phyloP scores from a whole-genome alignment of 37 sponge, comb jelly and placozoan genomes.

The Beroe forskalii region DNA sequence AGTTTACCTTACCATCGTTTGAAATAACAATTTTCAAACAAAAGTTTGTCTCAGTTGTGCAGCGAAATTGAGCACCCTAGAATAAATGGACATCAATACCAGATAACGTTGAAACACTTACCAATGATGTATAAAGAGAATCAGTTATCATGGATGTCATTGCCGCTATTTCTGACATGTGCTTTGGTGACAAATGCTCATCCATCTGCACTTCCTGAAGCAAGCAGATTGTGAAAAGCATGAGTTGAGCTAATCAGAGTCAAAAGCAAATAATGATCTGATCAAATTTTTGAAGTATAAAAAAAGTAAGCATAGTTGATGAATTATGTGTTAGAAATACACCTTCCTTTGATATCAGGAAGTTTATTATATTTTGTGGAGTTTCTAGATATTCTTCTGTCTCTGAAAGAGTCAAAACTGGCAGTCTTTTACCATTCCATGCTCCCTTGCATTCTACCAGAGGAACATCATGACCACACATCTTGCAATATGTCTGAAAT shows the following conservation, averaged over 20 bases:
- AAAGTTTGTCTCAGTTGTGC: too few species aligned
- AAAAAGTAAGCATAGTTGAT: too few species aligned
- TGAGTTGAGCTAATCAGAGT: too few species aligned
- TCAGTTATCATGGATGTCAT: conserved; percentile 30
- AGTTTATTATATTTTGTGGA: conserved; percentile 33
- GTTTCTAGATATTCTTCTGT: conserved; percentile 43
- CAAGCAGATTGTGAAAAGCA: too few species aligned
- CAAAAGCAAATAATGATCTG: too few species aligned
- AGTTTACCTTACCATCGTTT: too few species aligned
- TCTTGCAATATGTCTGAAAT: conserved; percentile 55
- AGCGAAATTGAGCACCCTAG: too few species aligned
- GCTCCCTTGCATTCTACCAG: background rate
- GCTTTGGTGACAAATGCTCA: conserved; percentile 15
- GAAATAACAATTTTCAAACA: too few species aligned
- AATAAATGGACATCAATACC: too few species aligned
- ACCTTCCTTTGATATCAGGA: background rate
- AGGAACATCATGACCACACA: conserved; percentile 58
- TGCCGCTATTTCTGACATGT: conserved; percentile 17
- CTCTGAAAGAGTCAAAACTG: conserved; percentile 31
- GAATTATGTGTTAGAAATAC: too few species aligned
- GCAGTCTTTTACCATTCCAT: conserved; percentile 52
- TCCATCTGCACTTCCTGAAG: conserved; percentile 53
- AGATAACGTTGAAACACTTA: too few species aligned
- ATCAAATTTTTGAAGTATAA: too few species aligned
- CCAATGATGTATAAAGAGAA: conserved; percentile 35